Evolutionary conservation across 2,113 vertebrate species (phyloP), one percentile per base, ranked within the genome.

Genomic region (Sylvietta virens): DNA sequence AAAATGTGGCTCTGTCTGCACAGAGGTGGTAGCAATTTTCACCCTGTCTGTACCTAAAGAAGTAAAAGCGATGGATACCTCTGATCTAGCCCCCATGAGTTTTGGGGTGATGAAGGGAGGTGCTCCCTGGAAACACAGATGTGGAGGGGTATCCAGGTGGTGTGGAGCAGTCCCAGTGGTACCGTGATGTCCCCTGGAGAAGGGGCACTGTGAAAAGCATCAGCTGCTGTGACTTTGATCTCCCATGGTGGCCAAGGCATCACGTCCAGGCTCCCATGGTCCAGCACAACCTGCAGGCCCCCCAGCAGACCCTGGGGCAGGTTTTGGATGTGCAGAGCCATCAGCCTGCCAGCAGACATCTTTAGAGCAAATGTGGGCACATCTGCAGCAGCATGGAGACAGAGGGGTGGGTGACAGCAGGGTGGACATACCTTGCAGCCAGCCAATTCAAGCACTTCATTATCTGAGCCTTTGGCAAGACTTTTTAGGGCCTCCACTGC

Each of bases 391-490:
- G 39, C 28, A n/a, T 69, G 65, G 24, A 31, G 51, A 30, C 19
- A 44, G n/a, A 61, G 33, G 0, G 0, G 21, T 42, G 56, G 1
- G 60, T 86, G 80, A 71, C 79, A 35, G 33, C 60, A 37, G 54
- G 45, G 16, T 83, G 44, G 71, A 92, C 62, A n/a, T 57, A 82
- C 45, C 73, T 92, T 85, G 74, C 62, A 85, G 70, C 70, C 83
- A 77, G 66, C 50, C 83, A 57, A 23, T 90, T 79, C 70, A 91
- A 87, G 61, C 1, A 2, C 27, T 81, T 83, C 51, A 81, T 88
- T 80, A 87, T 94, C 72, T 62, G 76, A 91, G 47, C 13, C 23
- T 23, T 24, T 94, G 91, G 91, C 82, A 89, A 87, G 78, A 78
- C 23, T 35, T 90, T 91, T 91, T 74, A 96, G 23, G 65, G 28